phyloP scores from a whole-genome alignment of 2,113 vertebrate genomes.

The rabbit (Oryctolagus cuniculus) region mOryCun1.1 NC_091442.1:109341501-109342000 shows the following conservation, averaged over 20 bases:
- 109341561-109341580: background rate
- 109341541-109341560: background rate
- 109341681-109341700: constrained; percentile 8
- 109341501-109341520: background rate
- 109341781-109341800: background rate
- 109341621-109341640: background rate
- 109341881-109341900: background rate
- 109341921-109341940: background rate
- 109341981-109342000: background rate
- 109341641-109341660: constrained; percentile 15
- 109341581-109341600: background rate
- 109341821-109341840: constrained; percentile 28
- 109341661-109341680: background rate
- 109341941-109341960: constrained; percentile 37
- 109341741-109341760: background rate
- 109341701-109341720: background rate
- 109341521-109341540: background rate
- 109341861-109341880: background rate
- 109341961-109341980: constrained; percentile 55
- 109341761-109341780: background rate
- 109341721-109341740: constrained; percentile 24
- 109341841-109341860: constrained; percentile 2
- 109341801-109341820: background rate
- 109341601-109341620: background rate
- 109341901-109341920: background rate